Percentiles rank a stretch among this genome's conserved stretches.
These are phyloP conservation scores for Macrosoma leucophasiata DNA, from an alignment of 2,888 invertebrate species.

Conservation along the genomic window DNA sequence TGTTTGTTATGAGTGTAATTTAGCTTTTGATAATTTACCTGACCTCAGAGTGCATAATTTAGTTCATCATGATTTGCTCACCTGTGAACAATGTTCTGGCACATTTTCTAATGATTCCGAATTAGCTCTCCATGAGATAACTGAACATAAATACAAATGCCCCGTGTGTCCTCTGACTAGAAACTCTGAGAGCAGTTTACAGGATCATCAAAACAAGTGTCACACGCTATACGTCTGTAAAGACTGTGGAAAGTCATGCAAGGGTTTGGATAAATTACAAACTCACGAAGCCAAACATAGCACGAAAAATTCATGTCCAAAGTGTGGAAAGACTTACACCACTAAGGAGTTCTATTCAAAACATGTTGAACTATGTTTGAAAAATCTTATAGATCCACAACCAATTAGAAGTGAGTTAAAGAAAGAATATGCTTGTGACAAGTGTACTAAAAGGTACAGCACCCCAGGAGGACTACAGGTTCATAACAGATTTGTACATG, in stretches of 20 bases:
- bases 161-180: conserved; percentile 36
- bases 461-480: conserved; percentile 57
- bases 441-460: conserved; percentile 58
- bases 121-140: conserved; percentile 33
- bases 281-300: conserved; percentile 53
- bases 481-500: conserved; percentile 57
- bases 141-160: conserved; percentile 38
- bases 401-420: conserved; percentile 47
- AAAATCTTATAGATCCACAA: conserved; percentile 50
- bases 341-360: conserved; percentile 53
- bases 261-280: conserved; percentile 43
- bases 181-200: conserved; percentile 40
- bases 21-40: conserved; percentile 30
- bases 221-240: conserved; percentile 48
- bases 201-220: conserved; percentile 36
- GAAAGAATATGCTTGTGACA: conserved; percentile 44
- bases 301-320: conserved; percentile 49
- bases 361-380: conserved; percentile 54
- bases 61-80: conserved; percentile 34
- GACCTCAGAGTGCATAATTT: conserved; percentile 42
- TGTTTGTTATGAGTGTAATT: conserved; percentile 38
- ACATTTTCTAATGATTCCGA: conserved; percentile 32
- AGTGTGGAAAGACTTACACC: conserved; percentile 55
- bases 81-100: conserved; percentile 45
- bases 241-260: conserved; percentile 53